Evolutionary conservation across 64 coral and sea anemone species (phyloP).

Genomic region (Actinia equina): DNA sequence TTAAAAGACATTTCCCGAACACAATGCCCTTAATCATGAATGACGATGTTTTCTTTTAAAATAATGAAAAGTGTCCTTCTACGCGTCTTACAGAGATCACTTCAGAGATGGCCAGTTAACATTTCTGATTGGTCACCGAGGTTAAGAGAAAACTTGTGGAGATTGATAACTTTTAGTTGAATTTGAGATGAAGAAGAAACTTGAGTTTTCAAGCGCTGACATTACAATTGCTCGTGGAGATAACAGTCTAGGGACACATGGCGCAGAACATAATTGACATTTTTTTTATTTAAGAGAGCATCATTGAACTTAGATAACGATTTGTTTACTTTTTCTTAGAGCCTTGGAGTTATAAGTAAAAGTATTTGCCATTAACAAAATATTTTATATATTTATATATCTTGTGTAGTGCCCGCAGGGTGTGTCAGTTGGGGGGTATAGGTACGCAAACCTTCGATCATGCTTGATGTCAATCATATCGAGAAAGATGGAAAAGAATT

Average conservation of each 20-base stretch:
- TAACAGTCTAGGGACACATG: background rate
- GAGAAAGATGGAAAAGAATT: background rate
- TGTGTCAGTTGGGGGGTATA: background rate
- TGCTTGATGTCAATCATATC: background rate
- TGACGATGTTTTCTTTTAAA: conserved; percentile 7
- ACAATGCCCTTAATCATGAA: conserved; percentile 11
- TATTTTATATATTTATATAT: background rate
- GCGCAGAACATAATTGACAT: background rate
- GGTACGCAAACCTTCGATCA: background rate
- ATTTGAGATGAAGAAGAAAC: background rate
- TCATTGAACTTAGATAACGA: conserved; percentile 10
- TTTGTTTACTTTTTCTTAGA: background rate
- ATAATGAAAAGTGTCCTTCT: conserved; percentile 24
- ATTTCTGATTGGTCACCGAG: conserved; percentile 8
- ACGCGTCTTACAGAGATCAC: conserved; percentile 8
- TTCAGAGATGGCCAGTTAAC: background rate
- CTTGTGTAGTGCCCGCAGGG: background rate
- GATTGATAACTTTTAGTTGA: conserved; percentile 10
- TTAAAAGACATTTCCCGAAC: conserved; percentile 27
- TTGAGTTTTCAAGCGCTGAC: conserved; percentile 8
- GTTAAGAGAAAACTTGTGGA: conserved; percentile 1
- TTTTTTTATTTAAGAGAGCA: conserved; percentile 2
- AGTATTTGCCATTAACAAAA: background rate
- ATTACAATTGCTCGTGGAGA: background rate
- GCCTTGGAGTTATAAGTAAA: background rate